Conservation (phyloP, 2,113 vertebrate genomes). For the Lontra canadensis region DNA sequence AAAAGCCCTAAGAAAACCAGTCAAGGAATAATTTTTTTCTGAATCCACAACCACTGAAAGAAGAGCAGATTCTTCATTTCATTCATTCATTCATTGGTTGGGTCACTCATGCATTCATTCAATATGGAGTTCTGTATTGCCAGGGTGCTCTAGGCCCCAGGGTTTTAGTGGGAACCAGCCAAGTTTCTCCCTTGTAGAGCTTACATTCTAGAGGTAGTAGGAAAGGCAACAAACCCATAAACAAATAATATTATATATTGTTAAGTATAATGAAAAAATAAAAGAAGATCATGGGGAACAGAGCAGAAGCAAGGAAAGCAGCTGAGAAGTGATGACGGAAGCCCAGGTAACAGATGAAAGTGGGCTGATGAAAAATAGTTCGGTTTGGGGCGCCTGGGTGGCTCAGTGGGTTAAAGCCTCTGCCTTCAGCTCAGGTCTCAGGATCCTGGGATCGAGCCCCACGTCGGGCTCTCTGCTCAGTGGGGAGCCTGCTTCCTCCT, state of each 20-base stretch:
- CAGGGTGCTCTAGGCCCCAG: neutral
- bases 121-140: neutral
- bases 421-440: too few species aligned
- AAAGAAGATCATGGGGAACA: neutral
- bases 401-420: too few species aligned
- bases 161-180: neutral
- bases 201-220: neutral
- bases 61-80: neutral
- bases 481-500: too few species aligned
- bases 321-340: neutral
- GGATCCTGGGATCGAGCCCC: too few species aligned
- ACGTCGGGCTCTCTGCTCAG: too few species aligned
- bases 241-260: neutral
- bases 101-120: neutral
- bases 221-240: neutral
- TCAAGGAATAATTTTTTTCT: neutral
- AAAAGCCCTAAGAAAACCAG: neutral
- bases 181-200: neutral
- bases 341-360: neutral
- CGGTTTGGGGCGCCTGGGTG: too few species aligned
- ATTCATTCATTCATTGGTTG: neutral
- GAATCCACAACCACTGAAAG: neutral
- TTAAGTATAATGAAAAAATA: neutral
- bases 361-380: neutral
- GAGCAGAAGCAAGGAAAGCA: neutral